These are phyloP conservation scores for Pachyuromys duprasi DNA, from an alignment of 2,797 vertebrate genomes.

Conservation along the genomic window DNA sequence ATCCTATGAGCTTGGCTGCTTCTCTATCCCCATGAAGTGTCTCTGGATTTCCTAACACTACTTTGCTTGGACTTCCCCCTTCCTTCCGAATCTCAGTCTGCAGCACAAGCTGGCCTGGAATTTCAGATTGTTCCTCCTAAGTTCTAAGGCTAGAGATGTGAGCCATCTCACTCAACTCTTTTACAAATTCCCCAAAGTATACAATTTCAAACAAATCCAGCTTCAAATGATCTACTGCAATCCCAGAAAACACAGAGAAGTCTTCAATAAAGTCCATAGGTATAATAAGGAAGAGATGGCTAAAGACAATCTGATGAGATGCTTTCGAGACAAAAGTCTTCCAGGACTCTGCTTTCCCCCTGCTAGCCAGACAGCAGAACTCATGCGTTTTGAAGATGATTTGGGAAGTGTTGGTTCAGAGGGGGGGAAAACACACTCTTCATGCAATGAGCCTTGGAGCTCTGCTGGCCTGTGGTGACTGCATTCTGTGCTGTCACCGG, in stretches of 20 bases:
- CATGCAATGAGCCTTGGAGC: not conserved
- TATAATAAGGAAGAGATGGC: not conserved
- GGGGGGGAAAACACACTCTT: not conserved
- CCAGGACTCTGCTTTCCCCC: not conserved
- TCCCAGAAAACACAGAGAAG: not conserved
- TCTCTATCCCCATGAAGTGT: not conserved
- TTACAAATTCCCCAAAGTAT: slow-evolving; percentile 1
- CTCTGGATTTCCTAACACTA: not conserved
- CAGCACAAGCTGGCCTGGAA: not conserved
- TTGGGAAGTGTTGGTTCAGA: not conserved
- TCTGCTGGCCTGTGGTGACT: not conserved
- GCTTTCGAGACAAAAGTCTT: slow-evolving; percentile 12
- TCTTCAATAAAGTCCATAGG: not conserved
- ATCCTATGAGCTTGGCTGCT: not conserved
- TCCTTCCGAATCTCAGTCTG: not conserved
- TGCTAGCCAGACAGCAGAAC: not conserved
- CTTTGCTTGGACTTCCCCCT: not conserved
- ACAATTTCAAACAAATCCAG: not conserved
- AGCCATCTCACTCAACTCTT: not conserved
- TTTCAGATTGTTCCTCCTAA: not conserved
- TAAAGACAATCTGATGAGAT: not conserved
- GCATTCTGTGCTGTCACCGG: not conserved
- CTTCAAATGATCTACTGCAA: not conserved
- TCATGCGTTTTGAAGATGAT: slow-evolving; percentile 14
- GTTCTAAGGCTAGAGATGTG: not conserved